Conservation (phyloP, 2,888 invertebrate genomes). For the Lathronympha strigana region DNA sequence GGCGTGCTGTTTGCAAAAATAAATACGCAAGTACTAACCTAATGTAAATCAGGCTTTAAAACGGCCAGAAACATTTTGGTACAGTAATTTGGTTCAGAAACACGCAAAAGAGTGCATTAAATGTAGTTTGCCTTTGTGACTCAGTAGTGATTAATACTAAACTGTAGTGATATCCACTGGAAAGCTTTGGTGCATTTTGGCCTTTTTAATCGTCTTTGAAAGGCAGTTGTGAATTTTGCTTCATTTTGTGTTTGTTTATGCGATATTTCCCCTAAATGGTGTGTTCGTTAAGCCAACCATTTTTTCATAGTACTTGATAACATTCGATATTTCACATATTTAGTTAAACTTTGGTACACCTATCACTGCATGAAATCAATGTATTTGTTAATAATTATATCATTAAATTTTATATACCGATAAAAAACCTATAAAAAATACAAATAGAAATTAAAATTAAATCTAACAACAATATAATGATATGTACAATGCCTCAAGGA, state of each 20-base stretch:
- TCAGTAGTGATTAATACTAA: slow-evolving; percentile 47
- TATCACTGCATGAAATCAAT: too few relatives aligned
- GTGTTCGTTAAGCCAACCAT: too few relatives aligned
- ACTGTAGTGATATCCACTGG: slow-evolving; percentile 35
- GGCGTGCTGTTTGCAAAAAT: background rate
- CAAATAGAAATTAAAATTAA: too few relatives aligned
- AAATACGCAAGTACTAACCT: background rate
- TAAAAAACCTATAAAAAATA: too few relatives aligned
- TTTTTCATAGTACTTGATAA: too few relatives aligned
- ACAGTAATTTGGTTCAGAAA: slow-evolving; percentile 33
- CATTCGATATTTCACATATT: too few relatives aligned
- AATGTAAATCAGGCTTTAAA: slow-evolving; percentile 30
- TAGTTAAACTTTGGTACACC: too few relatives aligned
- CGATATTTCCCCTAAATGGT: background rate
- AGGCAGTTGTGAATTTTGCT: background rate
- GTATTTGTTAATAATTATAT: too few relatives aligned
- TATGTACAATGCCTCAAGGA: too few relatives aligned
- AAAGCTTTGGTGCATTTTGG: slow-evolving; percentile 12
- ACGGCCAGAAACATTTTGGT: slow-evolving; percentile 31
- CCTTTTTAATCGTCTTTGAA: slow-evolving; percentile 9
- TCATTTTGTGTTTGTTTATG: background rate
- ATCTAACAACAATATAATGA: too few relatives aligned
- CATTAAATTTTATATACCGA: too few relatives aligned
- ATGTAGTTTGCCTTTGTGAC: slow-evolving; percentile 45
- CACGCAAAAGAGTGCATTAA: slow-evolving; percentile 17